Evolutionary conservation across 2,797 vertebrate species (phyloP), one percentile per base, ranked within the genome.

Genomic region (Artibeus lituratus): DNA sequence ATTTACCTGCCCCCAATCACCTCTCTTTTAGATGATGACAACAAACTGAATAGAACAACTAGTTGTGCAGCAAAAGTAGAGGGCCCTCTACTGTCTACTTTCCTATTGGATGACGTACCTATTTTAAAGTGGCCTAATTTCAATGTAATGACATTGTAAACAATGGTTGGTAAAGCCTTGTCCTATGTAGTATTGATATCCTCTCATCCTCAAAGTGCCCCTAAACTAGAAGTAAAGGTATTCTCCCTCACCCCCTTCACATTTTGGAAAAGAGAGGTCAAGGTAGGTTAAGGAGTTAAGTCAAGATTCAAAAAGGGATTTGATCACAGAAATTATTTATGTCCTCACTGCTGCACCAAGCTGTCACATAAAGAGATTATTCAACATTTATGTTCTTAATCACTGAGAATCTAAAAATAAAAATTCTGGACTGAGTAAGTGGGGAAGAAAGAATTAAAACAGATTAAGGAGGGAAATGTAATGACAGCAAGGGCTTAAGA

Each of bases 301-400:
- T 32, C 80, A 84, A 81, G 19, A 76, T 77, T 91, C n/a, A 82
- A 55, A 94, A 87, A 89, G 39, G 18, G 6, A 10, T 51, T 90
- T 90, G 78, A 74, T 37, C 74, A n/a, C 69, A 86, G 37, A 87
- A 94, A 90, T 94, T 77, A 81, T 81, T 84, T 84, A 82, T 86
- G 22, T 93, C 91, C 87, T 95, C 55, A 78, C n/a, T 92, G 67
- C 44, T 83, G 1, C 47, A 59, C 21, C 74, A 82, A 94, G 65
- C 49, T 86, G 65, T 59, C 69, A 92, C 47, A 77, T 70, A 49
- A 57, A 95, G 67, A 94, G 51, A 77, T 85, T 49, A 88, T 90
- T 76, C n/a, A 53, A 42, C 35, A 49, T 95, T 95, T 94, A 82
- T 94, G 95, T 92, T 92, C 80, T 96, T 96, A 88, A 94, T 88